A percentile compares a stretch with the other conserved stretches of the same genome.
These are phyloP conservation scores for Nymphicus hollandicus DNA, from an alignment of 2,113 vertebrate species.

Conservation along the genomic window DNA sequence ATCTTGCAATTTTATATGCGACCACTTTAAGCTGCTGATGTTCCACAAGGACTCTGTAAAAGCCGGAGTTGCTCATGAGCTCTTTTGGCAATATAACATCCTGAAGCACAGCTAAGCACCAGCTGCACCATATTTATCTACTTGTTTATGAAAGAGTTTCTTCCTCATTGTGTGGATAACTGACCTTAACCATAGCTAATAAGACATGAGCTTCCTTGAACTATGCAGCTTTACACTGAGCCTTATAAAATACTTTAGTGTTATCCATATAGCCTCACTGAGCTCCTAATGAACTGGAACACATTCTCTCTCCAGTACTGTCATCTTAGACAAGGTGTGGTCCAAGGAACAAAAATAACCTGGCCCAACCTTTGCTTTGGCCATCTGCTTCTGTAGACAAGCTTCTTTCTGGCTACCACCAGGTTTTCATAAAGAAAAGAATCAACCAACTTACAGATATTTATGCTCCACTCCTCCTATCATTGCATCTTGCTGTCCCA, in stretches of 20 bases:
- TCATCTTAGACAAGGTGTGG: background rate
- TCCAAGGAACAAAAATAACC: conserved; percentile 6
- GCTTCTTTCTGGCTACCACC: background rate
- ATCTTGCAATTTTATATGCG: background rate
- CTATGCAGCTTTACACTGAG: conserved; percentile 15
- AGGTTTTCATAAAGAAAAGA: background rate
- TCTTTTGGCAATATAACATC: background rate
- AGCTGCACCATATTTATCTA: conserved; percentile 52
- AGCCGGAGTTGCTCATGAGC: background rate
- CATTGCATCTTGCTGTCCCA: background rate
- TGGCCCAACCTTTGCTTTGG: conserved; percentile 1
- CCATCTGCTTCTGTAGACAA: conserved; percentile 21
- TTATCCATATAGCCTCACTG: background rate
- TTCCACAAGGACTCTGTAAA: background rate
- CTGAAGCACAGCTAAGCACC: conserved; percentile 2
- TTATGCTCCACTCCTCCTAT: background rate
- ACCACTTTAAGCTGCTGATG: background rate
- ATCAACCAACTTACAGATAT: background rate
- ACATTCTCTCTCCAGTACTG: background rate
- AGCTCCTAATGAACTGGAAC: conserved; percentile 38
- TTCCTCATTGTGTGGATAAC: conserved; percentile 56
- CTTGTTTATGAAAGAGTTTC: conserved; percentile 54
- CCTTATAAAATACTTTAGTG: conserved; percentile 44
- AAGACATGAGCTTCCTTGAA: conserved; percentile 35
- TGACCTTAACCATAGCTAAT: conserved; percentile 50